Evolutionary conservation across 2,888 invertebrate species (phyloP).

Genomic region (Dasypogon diadema): DNA sequence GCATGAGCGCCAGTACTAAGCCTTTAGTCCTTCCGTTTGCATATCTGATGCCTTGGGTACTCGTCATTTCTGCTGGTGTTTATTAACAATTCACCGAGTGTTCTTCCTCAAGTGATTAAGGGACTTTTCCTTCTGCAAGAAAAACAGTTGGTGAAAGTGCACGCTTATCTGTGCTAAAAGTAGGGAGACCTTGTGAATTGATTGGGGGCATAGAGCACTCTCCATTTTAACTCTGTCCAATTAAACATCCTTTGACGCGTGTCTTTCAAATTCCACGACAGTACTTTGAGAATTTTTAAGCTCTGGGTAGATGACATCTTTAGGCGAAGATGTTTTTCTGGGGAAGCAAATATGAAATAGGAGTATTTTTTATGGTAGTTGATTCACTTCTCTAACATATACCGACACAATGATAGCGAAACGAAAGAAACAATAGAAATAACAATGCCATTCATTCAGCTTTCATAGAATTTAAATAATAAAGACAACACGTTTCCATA

Average conservation of each 20-base stretch:
- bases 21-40: conserved; percentile 40
- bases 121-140: conserved; percentile 27
- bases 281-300: conserved; percentile 29
- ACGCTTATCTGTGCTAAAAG: background rate
- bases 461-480: no score
- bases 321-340: background rate
- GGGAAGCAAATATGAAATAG: background rate
- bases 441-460: no score
- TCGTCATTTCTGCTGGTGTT: conserved; percentile 51
- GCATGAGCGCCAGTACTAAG: conserved; percentile 11
- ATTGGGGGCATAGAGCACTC: conserved; percentile 27
- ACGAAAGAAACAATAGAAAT: no score
- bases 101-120: conserved; percentile 50
- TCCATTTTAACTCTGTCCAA: conserved; percentile 37
- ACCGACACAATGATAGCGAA: no score
- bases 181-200: background rate
- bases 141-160: conserved; percentile 6
- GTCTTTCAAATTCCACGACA: conserved; percentile 16
- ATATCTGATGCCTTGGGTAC: conserved; percentile 1
- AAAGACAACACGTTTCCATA: no score
- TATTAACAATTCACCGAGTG: conserved; percentile 56
- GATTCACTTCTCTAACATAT: no score
- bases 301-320: background rate
- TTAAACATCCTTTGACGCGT: conserved; percentile 48
- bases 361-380: no score